phyloP scores from a whole-genome alignment of 2,888 invertebrate genomes.

The Vandiemenella viatica region DNA sequence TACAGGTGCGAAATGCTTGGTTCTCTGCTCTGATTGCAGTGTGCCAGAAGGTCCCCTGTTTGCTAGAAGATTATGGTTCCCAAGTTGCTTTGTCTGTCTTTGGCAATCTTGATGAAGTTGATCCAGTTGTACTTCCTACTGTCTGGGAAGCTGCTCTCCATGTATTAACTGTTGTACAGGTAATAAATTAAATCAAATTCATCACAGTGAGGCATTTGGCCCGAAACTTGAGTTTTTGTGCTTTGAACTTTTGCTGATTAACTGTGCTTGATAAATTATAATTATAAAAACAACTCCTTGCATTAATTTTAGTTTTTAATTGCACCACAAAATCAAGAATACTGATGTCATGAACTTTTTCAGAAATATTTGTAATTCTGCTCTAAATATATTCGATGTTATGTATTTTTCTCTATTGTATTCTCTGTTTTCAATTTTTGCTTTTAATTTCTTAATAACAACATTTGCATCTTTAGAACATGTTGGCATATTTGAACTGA shows the following conservation, averaged over 20 bases:
- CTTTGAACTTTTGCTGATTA: background rate
- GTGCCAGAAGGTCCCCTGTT: conserved; percentile 38
- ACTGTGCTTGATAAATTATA: background rate
- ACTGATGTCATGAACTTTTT: too few species aligned
- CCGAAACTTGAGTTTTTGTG: too few species aligned
- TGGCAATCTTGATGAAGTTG: conserved; percentile 49
- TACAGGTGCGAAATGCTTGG: conserved; percentile 32
- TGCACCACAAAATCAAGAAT: too few species aligned
- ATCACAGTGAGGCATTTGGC: background rate
- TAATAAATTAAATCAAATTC: conserved; percentile 20
- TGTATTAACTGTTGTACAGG: conserved; percentile 39
- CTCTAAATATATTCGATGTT: too few species aligned
- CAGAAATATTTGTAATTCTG: too few species aligned
- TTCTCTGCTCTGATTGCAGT: conserved; percentile 46
- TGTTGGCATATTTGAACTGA: too few species aligned
- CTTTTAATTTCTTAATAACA: too few species aligned
- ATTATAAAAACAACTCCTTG: background rate
- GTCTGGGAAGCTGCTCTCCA: conserved; percentile 63
- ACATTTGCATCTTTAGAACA: too few species aligned
- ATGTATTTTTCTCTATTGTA: too few species aligned
- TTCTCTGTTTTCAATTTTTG: too few species aligned
- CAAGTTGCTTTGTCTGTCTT: conserved; percentile 41
- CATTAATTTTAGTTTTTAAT: background rate
- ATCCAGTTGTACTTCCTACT: conserved; percentile 45
- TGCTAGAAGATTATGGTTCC: conserved; percentile 38